Conservation (phyloP, 1,140 invertebrate genomes). For the Cherax quadricarinatus region DNA sequence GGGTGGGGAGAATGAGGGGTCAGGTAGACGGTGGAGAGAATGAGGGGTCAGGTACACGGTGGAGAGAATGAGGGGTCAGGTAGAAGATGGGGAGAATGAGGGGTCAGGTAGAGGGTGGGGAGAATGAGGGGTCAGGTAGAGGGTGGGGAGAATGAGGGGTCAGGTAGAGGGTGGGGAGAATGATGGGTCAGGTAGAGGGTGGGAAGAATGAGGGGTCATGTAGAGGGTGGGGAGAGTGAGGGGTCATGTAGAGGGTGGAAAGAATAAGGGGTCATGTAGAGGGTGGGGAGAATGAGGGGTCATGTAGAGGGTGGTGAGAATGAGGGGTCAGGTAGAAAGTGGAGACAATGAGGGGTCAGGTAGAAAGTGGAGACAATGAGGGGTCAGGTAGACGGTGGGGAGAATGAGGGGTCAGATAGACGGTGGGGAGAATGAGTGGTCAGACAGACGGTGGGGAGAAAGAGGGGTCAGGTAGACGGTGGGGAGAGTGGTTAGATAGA, state of each 20-base stretch:
- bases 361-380: neutral
- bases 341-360: no score
- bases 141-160: neutral
- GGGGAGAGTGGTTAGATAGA: neutral
- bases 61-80: neutral
- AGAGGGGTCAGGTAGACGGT: neutral
- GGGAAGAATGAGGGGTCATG: neutral
- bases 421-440: neutral
- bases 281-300: neutral
- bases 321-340: no score
- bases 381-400: neutral
- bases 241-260: neutral
- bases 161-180: no score
- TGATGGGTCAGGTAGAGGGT: neutral
- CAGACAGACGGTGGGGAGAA: neutral
- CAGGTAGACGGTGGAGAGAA: neutral
- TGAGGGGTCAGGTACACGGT: neutral
- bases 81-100: no score
- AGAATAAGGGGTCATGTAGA: neutral
- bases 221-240: neutral
- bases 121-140: neutral
- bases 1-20: neutral
- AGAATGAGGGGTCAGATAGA: neutral
- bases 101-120: neutral
- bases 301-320: neutral